Conservation (phyloP, 2,888 invertebrate genomes). For the Azorinus chamasolen region DNA sequence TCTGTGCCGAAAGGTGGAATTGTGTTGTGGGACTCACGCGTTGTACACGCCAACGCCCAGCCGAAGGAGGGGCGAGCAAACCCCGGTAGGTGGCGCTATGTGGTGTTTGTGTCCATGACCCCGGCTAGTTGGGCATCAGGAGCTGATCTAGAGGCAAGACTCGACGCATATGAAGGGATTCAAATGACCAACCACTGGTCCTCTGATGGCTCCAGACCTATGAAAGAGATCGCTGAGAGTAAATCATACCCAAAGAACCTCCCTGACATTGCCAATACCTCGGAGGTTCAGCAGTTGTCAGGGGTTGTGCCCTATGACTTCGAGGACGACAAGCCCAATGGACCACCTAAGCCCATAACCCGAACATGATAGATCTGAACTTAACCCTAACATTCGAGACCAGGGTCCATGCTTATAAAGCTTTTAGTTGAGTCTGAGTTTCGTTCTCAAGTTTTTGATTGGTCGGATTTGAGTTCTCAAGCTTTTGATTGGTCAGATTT, state of each 20-base stretch:
- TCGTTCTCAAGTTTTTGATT: too few relatives aligned
- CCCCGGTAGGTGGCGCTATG: constrained; percentile 72
- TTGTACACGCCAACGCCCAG: constrained; percentile 74
- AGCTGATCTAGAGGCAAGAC: constrained; percentile 63
- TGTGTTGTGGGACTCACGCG: constrained; percentile 79
- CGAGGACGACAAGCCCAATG: too few relatives aligned
- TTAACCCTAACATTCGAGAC: too few relatives aligned
- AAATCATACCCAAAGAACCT: neutral
- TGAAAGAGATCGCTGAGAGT: neutral
- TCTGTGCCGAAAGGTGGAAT: constrained; percentile 79
- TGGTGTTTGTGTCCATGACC: constrained; percentile 76
- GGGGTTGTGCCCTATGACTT: too few relatives aligned
- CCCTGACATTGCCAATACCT: too few relatives aligned
- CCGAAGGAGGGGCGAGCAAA: constrained; percentile 64
- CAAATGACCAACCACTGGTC: constrained; percentile 75
- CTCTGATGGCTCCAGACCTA: constrained; percentile 32
- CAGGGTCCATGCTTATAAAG: too few relatives aligned
- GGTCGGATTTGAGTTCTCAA: too few relatives aligned
- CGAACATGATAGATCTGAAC: too few relatives aligned
- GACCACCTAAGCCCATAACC: too few relatives aligned
- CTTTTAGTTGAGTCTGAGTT: too few relatives aligned
- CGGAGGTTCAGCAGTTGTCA: too few relatives aligned
- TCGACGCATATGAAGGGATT: constrained; percentile 63
- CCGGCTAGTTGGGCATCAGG: constrained; percentile 76
- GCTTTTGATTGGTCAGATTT: too few relatives aligned